These are phyloP conservation scores for Salvator merianae DNA, from an alignment of 2,113 vertebrate genomes.

Conservation along the genomic window DNA sequence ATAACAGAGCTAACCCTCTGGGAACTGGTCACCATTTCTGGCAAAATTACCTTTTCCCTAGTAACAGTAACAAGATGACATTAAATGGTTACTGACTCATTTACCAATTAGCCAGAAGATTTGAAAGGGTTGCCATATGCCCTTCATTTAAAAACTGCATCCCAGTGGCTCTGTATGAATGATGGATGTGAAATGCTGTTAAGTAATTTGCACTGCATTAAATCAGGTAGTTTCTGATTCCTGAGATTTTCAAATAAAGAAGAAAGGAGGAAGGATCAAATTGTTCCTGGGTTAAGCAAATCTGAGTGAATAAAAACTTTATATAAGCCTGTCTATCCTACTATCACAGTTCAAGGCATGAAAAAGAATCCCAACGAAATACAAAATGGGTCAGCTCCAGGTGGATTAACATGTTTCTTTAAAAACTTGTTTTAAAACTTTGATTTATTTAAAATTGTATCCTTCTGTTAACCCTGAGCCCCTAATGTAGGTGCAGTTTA, in stretches of 20 bases:
- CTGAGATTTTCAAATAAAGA: constrained; percentile 36
- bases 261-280: neutral
- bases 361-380: too few species aligned
- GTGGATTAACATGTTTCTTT: too few species aligned
- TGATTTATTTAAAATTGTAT: too few species aligned
- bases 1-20: constrained; percentile 47
- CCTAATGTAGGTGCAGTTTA: too few species aligned
- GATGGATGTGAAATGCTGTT: constrained; percentile 13
- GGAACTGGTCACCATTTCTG: constrained; percentile 44
- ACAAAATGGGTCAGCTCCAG: too few species aligned
- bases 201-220: constrained; percentile 47
- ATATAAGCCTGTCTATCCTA: too few species aligned
- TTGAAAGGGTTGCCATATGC: constrained; percentile 50
- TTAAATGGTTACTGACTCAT: constrained; percentile 58
- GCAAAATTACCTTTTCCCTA: constrained; percentile 45
- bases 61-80: constrained; percentile 42
- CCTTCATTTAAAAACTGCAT: constrained; percentile 44
- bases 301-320: neutral
- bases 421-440: too few species aligned
- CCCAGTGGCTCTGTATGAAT: constrained; percentile 36
- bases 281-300: constrained; percentile 12
- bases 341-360: too few species aligned
- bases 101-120: constrained; percentile 56
- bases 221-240: constrained; percentile 28
- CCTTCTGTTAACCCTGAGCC: too few species aligned